Conservation (phyloP, 2,113 vertebrate species). For the Picathartes gymnocephalus region DNA sequence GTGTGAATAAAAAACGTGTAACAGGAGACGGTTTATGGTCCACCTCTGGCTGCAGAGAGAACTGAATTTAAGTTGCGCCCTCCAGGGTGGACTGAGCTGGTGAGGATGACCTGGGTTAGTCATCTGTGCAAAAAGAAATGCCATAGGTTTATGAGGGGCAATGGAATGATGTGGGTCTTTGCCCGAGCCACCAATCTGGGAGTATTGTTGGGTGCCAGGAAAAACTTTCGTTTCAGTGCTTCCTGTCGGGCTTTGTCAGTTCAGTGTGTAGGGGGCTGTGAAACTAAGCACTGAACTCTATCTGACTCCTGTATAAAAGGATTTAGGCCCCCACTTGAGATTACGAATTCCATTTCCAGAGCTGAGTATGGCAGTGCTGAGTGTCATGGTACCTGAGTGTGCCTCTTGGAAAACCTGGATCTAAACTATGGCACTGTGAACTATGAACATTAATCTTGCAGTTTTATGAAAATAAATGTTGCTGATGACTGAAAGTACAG, state of each 20-base stretch:
- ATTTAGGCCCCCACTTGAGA: not conserved
- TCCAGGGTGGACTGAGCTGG: not conserved
- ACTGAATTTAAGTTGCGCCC: not conserved
- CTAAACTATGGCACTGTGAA: not conserved
- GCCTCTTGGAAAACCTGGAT: not conserved
- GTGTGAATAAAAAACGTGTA: not conserved
- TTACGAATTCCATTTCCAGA: not conserved
- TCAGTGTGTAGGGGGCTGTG: not conserved
- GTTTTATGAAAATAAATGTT: not conserved
- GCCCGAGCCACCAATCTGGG: not conserved
- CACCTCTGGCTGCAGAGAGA: not conserved
- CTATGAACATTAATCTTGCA: not conserved
- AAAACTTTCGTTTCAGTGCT: not conserved
- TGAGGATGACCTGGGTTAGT: not conserved
- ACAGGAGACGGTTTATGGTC: not conserved
- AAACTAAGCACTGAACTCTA: not conserved
- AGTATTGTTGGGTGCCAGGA: not conserved
- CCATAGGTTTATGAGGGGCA: not conserved
- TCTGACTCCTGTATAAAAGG: not conserved
- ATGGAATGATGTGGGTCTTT: not conserved
- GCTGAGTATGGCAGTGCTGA: not conserved
- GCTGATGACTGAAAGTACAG: not conserved
- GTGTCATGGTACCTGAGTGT: not conserved
- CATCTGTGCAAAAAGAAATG: not conserved
- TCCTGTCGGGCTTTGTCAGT: not conserved